Evolutionary conservation across 2,113 vertebrate genomes (phyloP), one percentile per base, ranked within the genome.

Genomic region (Gila orcuttii): DNA sequence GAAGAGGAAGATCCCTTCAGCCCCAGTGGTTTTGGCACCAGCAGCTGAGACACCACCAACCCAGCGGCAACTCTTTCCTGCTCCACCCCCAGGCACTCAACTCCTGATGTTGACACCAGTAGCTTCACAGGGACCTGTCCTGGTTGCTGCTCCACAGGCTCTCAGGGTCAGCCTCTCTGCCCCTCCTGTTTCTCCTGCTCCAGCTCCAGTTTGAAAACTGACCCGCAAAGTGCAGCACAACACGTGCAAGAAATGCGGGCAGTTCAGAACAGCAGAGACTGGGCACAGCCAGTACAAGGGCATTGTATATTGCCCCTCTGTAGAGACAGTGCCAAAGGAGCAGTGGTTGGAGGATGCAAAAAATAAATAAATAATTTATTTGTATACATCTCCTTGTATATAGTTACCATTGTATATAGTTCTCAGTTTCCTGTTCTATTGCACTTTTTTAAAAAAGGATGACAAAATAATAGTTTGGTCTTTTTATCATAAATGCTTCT

Each of bases 211-310:
- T 19, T 12, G 13, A 62, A 62, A 42, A 45, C 21, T 45, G 11
- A 59, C 31, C 12, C 52, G 69, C 4, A 59, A 31, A 36, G 42
- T 76, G 28, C 69, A 10, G 15, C 39, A 21, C 42, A 87, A 81
- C 17, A 81, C 76, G 0, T 85, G 77, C 23, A 87, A 64, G 23
- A 87, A 81, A 52, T 87, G 77, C 12, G 77, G 86, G 66, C 64
- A 84, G 55, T 74, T 82, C 36, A 59, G 85, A 6, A 75, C 71
- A 52, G 57, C 59, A 3, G 74, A 73, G 12, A 50, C 7, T 15
- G 47, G 47, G 47, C 47, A 50, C 13, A 50, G 13, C 3, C 47
- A 50, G 7, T 50, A 50, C 13, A 50, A 50, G 47, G 47, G 13
- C 3, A 50, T 3, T 3, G 47, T 47, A 13, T 47, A 47, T 2